A percentile compares a stretch with the other conserved stretches of the same genome.
Conservation (phyloP, 2,113 vertebrate genomes). For the Entelurus aequoreus region DNA sequence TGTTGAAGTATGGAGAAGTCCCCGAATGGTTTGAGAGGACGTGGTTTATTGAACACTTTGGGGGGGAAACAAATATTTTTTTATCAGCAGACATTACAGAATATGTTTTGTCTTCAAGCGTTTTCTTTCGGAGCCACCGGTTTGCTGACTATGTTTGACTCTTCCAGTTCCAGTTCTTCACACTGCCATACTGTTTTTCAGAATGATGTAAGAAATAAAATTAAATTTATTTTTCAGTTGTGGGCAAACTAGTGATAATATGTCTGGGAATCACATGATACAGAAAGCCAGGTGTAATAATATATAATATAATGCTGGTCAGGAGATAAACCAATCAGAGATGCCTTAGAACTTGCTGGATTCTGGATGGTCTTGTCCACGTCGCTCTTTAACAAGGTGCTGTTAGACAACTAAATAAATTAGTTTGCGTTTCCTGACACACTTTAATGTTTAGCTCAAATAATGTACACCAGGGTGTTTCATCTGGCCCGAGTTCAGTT, state of each 20-base stretch:
- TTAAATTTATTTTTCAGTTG: neutral
- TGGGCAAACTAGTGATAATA: conserved; percentile 8
- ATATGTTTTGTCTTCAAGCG: conserved; percentile 15
- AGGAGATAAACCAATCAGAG: neutral
- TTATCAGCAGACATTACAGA: conserved; percentile 18
- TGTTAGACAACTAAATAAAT: neutral
- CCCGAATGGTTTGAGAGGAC: conserved; percentile 1
- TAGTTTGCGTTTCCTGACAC: neutral
- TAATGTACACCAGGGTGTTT: neutral
- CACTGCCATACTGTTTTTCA: conserved; percentile 26
- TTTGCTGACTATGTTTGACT: conserved; percentile 20
- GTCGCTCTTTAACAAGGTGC: neutral
- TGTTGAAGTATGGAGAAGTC: conserved; percentile 5
- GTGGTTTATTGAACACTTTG: conserved; percentile 6
- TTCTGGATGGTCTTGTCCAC: neutral
- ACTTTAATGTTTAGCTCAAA: neutral
- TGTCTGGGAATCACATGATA: neutral
- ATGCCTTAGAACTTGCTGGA: neutral
- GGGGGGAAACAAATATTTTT: conserved; percentile 27
- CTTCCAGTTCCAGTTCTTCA: conserved; percentile 3
- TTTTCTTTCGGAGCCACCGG: conserved; percentile 9
- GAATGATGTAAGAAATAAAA: conserved; percentile 22
- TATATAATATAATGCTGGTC: neutral
- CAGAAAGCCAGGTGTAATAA: neutral
- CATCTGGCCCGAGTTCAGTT: neutral